Conservation (phyloP, 92 coral and sea anemone genomes). For the Phenganax stokvisi region DNA sequence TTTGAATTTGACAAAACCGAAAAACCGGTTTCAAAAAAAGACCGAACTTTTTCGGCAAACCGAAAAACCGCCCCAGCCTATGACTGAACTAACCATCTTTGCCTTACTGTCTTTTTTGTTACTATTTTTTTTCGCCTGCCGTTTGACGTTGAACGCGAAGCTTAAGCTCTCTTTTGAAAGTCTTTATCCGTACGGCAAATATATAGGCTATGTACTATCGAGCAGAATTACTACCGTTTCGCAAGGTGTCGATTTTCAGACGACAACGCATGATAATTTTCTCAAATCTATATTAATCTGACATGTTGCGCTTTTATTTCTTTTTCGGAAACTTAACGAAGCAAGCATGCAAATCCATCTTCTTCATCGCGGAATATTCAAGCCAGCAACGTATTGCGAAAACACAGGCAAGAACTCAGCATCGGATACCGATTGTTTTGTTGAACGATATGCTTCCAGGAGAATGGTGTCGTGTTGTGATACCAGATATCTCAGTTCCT, state of each 20-base stretch:
- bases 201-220: not conserved
- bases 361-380: constrained; percentile 38
- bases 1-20: no score
- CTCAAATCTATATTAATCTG: no score
- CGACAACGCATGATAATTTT: not conserved
- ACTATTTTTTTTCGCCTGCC: no score
- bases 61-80: no score
- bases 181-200: not conserved
- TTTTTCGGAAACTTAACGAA: not conserved
- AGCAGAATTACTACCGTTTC: not conserved
- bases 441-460: constrained; percentile 85
- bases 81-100: no score
- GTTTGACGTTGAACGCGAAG: no score
- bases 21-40: no score
- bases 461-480: constrained; percentile 80
- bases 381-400: constrained; percentile 81
- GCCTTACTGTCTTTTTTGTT: no score
- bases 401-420: constrained; percentile 73
- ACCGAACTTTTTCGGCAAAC: no score
- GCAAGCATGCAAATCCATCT: not conserved
- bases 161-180: not conserved
- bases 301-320: not conserved
- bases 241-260: not conserved
- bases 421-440: constrained; percentile 69
- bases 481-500: constrained; percentile 71